Percentiles rank a stretch among this genome's conserved stretches.
Conservation (phyloP, 2,113 vertebrate species). For the Glaucomys volans region DNA sequence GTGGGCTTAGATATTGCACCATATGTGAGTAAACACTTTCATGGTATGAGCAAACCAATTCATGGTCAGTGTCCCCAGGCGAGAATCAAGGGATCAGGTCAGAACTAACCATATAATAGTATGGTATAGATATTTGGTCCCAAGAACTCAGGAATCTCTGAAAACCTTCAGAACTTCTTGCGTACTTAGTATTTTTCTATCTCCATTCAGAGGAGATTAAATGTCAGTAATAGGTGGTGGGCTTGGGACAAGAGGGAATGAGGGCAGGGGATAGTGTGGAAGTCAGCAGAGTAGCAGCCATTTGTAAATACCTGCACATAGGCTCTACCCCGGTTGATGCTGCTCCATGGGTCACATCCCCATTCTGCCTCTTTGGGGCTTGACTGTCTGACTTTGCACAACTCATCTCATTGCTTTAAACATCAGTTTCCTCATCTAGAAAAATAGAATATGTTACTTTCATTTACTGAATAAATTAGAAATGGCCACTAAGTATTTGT, state of each 20-base stretch:
- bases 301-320: rapidly evolving
- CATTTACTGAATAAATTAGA: not conserved
- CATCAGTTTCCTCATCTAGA: not conserved
- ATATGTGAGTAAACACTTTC: not conserved
- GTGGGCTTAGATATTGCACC: not conserved
- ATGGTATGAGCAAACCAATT: not conserved
- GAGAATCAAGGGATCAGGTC: not conserved
- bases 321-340: not conserved
- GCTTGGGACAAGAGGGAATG: not conserved
- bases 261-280: not conserved
- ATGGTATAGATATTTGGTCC: not conserved
- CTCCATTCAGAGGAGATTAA: not conserved
- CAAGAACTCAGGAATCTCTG: not conserved
- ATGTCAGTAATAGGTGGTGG: not conserved
- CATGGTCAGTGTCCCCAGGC: not conserved
- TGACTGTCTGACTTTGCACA: not conserved
- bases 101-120: not conserved
- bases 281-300: not conserved
- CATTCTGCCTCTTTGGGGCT: not conserved
- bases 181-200: no score
- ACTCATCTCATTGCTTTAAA: not conserved
- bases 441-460: not conserved
- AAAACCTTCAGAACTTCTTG: not conserved
- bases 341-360: not conserved
- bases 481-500: not conserved